Evolutionary conservation across 2,888 invertebrate species (phyloP), one percentile per base, ranked within the genome.

Genomic region (Aleiodes alternator): DNA sequence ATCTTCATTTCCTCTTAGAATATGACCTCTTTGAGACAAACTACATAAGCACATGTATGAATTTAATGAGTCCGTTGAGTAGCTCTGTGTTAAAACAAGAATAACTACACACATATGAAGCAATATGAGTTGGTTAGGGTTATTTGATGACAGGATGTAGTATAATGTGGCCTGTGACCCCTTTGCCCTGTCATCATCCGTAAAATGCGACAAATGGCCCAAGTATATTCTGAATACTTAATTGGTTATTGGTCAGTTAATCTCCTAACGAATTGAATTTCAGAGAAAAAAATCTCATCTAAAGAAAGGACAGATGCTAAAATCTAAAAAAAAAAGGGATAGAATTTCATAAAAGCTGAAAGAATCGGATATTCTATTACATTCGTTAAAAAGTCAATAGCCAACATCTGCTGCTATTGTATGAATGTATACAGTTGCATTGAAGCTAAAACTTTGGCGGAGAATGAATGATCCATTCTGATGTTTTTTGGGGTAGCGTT

Each of bases 91-190:
- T 48, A 53, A 55, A 9, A 64, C 23, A 50, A 64, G 76, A 80
- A 78, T 78, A 80, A 81, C 78, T 79, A 76, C 81, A 78, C 82
- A 78, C 82, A 80, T 82, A 85, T 83, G 84, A 82, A n/a, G 2
- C 48, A 73, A 73, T 73, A 61, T 81, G 82, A 78, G 78, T 78
- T 43, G 23, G 64, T 14, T 23, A 48, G 38, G 12, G 73, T 50
- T 23, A 68, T 81, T 84, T 82, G 85, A 83, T 83, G 83, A 84
- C 87, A 87, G 87, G 87, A 87, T 87, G 87, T 87, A 85, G 84
- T 84, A 85, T 87, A 86, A 86, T 82, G 83, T 86, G 84, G 82
- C 85, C 85, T 85, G 78, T 86, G 86, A 86, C 85, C 87, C 86
- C 82, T 82, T 53, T 76, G 48, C 69, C 43, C 43, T 82, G 83